phyloP scores from a whole-genome alignment of 1,140 invertebrate species.

The Rhopalosiphum padi region DNA sequence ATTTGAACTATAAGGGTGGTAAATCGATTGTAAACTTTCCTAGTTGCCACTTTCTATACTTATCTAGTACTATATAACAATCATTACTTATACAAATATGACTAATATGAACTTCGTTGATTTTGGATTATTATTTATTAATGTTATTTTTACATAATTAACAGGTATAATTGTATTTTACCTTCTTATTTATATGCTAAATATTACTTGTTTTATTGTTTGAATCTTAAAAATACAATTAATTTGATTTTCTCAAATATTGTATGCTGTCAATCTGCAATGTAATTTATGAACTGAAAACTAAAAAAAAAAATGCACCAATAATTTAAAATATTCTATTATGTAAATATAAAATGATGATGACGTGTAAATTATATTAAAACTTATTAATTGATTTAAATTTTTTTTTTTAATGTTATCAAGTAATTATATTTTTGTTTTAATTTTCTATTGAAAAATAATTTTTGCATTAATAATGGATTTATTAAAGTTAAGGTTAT shows the following conservation, averaged over 20 bases:
- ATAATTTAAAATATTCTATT: neutral
- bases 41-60: neutral
- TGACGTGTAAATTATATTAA: neutral
- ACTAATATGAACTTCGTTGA: neutral
- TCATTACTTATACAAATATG: conserved; percentile 36
- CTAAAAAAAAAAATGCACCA: neutral
- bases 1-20: neutral
- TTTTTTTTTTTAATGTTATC: neutral
- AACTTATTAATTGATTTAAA: neutral
- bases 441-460: neutral
- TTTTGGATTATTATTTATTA: neutral
- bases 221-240: neutral
- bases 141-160: neutral
- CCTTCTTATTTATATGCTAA: too few species aligned
- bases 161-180: neutral
- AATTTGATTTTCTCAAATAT: neutral
- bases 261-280: neutral
- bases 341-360: neutral
- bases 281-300: neutral
- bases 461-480: neutral
- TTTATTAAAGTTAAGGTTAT: neutral
- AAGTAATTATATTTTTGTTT: neutral
- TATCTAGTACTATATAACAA: conserved; percentile 2
- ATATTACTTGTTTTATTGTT: neutral
- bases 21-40: conserved; percentile 24